Conservation (phyloP, 2,888 invertebrate genomes). For the Hylaea fasciaria region DNA sequence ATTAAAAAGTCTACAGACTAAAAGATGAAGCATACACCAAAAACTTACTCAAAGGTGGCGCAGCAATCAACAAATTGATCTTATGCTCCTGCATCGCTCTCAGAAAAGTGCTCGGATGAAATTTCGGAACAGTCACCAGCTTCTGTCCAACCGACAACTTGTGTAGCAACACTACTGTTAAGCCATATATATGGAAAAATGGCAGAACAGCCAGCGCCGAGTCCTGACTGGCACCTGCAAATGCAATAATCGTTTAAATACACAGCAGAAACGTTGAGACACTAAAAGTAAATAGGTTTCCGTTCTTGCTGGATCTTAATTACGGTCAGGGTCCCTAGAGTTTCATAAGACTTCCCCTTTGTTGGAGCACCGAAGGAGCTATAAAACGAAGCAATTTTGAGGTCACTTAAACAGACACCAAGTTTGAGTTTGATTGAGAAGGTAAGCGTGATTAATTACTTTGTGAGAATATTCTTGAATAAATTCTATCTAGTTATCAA, state of each 20-base stretch:
- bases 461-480: too few relatives aligned
- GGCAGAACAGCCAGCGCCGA: conserved; percentile 87
- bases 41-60: conserved; percentile 89
- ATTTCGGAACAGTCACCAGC: conserved; percentile 88
- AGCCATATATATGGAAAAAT: conserved; percentile 91
- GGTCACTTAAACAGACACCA: conserved; percentile 16
- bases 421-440: conserved; percentile 2
- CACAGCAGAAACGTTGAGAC: conserved; percentile 31
- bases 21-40: background rate
- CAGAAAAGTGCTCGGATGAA: conserved; percentile 88
- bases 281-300: conserved; percentile 41
- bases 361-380: conserved; percentile 19
- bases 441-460: too few relatives aligned
- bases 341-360: conserved; percentile 40
- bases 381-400: conserved; percentile 29
- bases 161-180: conserved; percentile 83
- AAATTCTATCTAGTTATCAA: too few relatives aligned
- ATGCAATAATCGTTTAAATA: conserved; percentile 29
- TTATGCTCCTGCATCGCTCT: conserved; percentile 85
- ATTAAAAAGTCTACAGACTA: too few relatives aligned
- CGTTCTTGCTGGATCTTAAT: conserved; percentile 37
- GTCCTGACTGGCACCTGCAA: conserved; percentile 73
- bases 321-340: conserved; percentile 40
- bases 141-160: conserved; percentile 86
- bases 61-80: conserved; percentile 86